These are phyloP conservation scores for Arbacia lixula DNA, from an alignment of 53 echinoderm and acorn worm genomes.

Conservation along the genomic window DNA sequence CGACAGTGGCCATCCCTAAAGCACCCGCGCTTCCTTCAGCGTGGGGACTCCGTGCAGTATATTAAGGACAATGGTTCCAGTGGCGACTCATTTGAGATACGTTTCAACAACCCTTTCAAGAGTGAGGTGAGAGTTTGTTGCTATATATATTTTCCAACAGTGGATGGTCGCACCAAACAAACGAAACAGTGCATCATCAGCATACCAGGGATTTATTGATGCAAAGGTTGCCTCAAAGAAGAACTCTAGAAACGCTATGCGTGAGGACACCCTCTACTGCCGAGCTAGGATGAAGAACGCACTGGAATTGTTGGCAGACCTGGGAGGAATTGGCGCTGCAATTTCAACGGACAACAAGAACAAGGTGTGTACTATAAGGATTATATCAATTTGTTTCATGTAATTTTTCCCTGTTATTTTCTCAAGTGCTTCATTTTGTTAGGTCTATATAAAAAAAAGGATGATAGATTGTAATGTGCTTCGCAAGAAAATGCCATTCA, in stretches of 20 bases:
- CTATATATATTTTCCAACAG: conserved; percentile 30
- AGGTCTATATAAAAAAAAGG: too few species aligned
- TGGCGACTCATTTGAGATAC: too few species aligned
- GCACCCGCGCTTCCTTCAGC: too few species aligned
- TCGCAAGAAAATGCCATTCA: too few species aligned
- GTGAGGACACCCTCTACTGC: conserved; percentile 52
- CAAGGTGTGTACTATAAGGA: neutral
- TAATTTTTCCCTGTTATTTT: neutral
- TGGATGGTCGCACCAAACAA: conserved; percentile 57
- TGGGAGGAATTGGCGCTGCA: neutral
- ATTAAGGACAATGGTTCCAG: too few species aligned
- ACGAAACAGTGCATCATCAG: neutral
- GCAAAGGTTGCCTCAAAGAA: conserved; percentile 42
- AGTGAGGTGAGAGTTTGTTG: too few species aligned
- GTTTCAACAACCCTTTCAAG: too few species aligned
- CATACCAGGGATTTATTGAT: conserved; percentile 36
- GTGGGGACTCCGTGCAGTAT: too few species aligned
- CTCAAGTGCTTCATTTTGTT: neutral
- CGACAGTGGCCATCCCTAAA: too few species aligned
- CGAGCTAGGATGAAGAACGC: conserved; percentile 36
- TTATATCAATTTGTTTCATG: neutral
- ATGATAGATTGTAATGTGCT: too few species aligned
- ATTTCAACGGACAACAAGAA: conserved; percentile 34
- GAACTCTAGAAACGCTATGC: neutral
- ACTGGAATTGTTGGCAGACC: conserved; percentile 33